Evolutionary conservation across 2,113 vertebrate genomes (phyloP), one percentile per base, ranked within the genome.

Genomic region (Indri indri): DNA sequence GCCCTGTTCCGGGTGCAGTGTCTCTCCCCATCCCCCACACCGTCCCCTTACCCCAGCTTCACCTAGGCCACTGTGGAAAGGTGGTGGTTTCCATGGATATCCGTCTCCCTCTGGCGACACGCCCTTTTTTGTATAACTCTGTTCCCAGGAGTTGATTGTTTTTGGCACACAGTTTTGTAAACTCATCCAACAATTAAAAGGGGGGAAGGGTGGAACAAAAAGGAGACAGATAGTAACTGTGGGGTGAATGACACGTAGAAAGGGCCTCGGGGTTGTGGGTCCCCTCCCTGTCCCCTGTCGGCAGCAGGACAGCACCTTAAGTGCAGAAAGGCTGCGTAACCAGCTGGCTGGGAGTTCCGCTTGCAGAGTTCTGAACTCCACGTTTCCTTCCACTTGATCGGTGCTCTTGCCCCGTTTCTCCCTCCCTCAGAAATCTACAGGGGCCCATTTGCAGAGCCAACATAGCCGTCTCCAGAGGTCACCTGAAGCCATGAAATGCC

Each of bases 111-210:
- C 17, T 76, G 94, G 97, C 0, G 98, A 98, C 99, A 99, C 99
- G 94, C 99, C 99, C 98, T 99, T 98, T 98, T 98, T 97, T 98
- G 98, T 99, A 98, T 98, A 98, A 99, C 98, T 98, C 98, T 98
- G 97, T 98, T 98, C 98, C 98, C 98, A 97, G 87, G 98, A 98
- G 98, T 98, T 97, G 94, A 98, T 98, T 98, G 98, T 98, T 98
- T 99, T 98, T 99, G 98, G 98, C 98, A 99, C 98, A 96, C 96
- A 88, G 97, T 97, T 98, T 95, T 87, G 96, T 98, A 98, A 99
- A 99, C 98, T 98, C 98, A 98, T 98, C 98, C 99, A 98, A 98
- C 98, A 98, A 98, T 98, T 98, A 98, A 97, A 96, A 97, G 5
- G 90, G 97, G 96, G 97, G 96, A 89, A 81, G 96, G 97, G 93